phyloP scores from a whole-genome alignment of 2,797 vertebrate genomes.

The Xenops minutus region DNA sequence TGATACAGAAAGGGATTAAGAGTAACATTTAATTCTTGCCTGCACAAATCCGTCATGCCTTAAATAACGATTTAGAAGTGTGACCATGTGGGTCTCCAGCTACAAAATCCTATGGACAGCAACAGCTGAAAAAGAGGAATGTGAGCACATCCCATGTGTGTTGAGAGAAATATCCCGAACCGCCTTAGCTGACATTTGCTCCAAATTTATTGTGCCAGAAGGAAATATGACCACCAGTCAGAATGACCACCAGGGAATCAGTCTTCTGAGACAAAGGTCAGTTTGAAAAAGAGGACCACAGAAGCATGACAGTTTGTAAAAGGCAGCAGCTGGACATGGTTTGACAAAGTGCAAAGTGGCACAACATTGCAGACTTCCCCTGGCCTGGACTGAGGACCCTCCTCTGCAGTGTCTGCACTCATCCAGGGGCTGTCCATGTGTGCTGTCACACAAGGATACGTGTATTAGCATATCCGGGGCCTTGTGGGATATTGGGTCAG shows the following conservation, averaged over 20 bases:
- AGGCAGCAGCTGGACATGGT: not conserved
- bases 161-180: not conserved
- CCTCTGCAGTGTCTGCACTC: not conserved
- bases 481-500: fast-evolving
- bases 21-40: not conserved
- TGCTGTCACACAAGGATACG: not conserved
- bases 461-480: fast-evolving
- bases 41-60: not conserved
- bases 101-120: not conserved
- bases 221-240: not conserved
- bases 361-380: not conserved
- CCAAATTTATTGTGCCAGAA: not conserved
- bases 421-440: not conserved
- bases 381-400: not conserved
- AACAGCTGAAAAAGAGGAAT: not conserved
- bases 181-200: not conserved
- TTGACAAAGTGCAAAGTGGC: not conserved
- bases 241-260: not conserved
- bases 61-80: not conserved
- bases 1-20: not conserved
- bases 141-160: not conserved
- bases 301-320: not conserved
- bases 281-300: not conserved
- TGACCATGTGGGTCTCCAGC: not conserved
- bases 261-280: not conserved